Percentiles rank a stretch among this genome's conserved stretches.
Evolutionary conservation across 2,888 invertebrate species (phyloP).

Genomic region (Drosophila monieri): DNA sequence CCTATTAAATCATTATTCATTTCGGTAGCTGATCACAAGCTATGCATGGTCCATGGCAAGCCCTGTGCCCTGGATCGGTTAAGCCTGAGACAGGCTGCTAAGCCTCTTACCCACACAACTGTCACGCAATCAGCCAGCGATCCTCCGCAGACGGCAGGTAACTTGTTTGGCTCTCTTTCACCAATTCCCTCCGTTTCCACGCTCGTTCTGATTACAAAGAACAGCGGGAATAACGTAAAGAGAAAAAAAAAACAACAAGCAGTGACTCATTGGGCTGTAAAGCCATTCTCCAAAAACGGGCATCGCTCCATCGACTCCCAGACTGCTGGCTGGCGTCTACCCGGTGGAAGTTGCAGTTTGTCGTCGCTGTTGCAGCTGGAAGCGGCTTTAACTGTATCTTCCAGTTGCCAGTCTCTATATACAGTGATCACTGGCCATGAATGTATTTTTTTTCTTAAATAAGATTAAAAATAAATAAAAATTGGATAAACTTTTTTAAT

Average conservation of each 20-base stretch:
- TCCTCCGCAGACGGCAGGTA: conserved; percentile 46
- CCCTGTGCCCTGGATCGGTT: conserved; percentile 19
- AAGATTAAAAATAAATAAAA: not conserved
- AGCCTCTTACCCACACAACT: conserved; percentile 74
- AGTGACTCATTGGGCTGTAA: conserved; percentile 38
- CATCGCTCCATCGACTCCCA: conserved; percentile 43
- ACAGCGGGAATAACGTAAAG: conserved; percentile 31
- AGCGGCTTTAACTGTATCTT: conserved; percentile 65
- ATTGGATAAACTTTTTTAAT: too few species aligned
- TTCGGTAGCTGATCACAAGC: conserved; percentile 51
- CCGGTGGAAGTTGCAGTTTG: conserved; percentile 54
- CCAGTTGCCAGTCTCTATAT: conserved; percentile 25
- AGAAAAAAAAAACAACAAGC: conserved; percentile 20
- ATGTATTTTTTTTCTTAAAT: not conserved
- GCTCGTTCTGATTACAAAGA: conserved; percentile 50
- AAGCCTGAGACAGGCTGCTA: conserved; percentile 55
- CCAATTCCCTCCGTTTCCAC: conserved; percentile 56
- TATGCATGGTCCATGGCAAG: conserved; percentile 33
- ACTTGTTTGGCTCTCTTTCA: conserved; percentile 69
- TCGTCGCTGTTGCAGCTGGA: conserved; percentile 33
- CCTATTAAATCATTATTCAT: conserved; percentile 63
- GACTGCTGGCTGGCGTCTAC: conserved; percentile 57
- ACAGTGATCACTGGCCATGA: conserved; percentile 9
- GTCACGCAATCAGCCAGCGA: conserved; percentile 58
- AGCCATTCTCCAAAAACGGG: conserved; percentile 54